These are phyloP conservation scores for Pseudorasbora parva DNA, from an alignment of 2,113 vertebrate species.

Conservation along the genomic window DNA sequence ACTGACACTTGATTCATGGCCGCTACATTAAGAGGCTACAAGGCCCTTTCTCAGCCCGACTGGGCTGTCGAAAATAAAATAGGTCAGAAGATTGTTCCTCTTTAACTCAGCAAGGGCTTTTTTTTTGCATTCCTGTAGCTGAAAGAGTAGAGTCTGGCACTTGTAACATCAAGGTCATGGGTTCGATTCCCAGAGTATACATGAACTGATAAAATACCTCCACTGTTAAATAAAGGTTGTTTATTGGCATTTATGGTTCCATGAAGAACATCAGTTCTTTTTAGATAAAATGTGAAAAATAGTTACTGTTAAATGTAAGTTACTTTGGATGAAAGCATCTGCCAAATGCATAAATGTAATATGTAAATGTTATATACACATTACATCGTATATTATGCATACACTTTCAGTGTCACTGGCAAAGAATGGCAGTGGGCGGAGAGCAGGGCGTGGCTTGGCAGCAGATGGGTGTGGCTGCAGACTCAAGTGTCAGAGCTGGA, in stretches of 20 bases:
- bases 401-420: conserved; percentile 34
- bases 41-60: neutral
- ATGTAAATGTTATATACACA: neutral
- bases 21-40: neutral
- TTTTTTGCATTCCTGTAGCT: neutral
- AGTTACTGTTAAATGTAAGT: neutral
- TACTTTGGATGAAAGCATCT: neutral
- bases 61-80: neutral
- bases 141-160: neutral
- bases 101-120: neutral
- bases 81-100: neutral
- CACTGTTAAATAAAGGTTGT: neutral
- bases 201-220: neutral
- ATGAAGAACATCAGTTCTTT: neutral
- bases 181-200: no score
- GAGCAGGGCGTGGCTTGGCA: conserved; percentile 70
- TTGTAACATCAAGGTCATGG: neutral
- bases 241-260: neutral
- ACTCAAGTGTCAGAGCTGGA: conserved; percentile 72
- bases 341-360: neutral
- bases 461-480: conserved; percentile 74
- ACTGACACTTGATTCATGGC: neutral
- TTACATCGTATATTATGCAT: neutral
- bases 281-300: neutral
- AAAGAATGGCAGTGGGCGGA: conserved; percentile 66